phyloP scores from a whole-genome alignment of 1,140 invertebrate species.

The Campodea augens region DNA sequence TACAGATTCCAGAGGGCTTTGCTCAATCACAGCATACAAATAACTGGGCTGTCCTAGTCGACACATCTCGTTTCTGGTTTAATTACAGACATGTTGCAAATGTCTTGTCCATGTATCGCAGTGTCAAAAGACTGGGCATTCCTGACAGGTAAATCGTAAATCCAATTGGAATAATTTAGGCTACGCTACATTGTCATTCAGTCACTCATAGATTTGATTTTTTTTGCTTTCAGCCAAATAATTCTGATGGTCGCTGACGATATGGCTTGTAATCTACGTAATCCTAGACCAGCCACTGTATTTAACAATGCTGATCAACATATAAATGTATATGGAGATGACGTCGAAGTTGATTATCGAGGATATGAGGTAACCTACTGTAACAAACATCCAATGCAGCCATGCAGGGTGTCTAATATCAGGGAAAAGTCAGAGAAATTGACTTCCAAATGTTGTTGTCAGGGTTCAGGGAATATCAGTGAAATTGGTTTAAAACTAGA shows the following conservation, averaged over 20 bases:
- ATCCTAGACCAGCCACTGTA: slow-evolving; percentile 92
- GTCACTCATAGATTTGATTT: too few relatives aligned
- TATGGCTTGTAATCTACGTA: slow-evolving; percentile 97
- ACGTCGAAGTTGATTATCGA: slow-evolving; percentile 98
- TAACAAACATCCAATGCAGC: too few relatives aligned
- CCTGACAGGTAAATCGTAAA: too few relatives aligned
- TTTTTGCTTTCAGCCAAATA: too few relatives aligned
- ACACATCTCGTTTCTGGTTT: slow-evolving; percentile 98
- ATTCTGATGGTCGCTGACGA: slow-evolving; percentile 99
- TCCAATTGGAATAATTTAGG: too few relatives aligned
- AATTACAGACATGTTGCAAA: slow-evolving; percentile 99
- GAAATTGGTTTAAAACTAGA: too few relatives aligned
- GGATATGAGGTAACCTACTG: too few relatives aligned
- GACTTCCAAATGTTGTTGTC: too few relatives aligned
- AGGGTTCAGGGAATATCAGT: too few relatives aligned
- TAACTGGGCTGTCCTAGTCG: slow-evolving; percentile 97
- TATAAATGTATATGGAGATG: slow-evolving; percentile 97
- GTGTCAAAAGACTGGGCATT: slow-evolving; percentile 45
- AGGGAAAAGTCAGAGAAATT: too few relatives aligned
- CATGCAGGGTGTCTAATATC: too few relatives aligned
- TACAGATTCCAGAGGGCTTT: background rate
- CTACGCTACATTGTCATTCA: too few relatives aligned
- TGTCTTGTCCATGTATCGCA: slow-evolving; percentile 92
- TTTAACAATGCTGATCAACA: slow-evolving; percentile 96
- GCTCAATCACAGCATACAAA: slow-evolving; percentile 52